Evolutionary conservation across 2,888 invertebrate genomes (phyloP), one percentile per base, ranked within the genome.

Genomic region (Xylota segnis): DNA sequence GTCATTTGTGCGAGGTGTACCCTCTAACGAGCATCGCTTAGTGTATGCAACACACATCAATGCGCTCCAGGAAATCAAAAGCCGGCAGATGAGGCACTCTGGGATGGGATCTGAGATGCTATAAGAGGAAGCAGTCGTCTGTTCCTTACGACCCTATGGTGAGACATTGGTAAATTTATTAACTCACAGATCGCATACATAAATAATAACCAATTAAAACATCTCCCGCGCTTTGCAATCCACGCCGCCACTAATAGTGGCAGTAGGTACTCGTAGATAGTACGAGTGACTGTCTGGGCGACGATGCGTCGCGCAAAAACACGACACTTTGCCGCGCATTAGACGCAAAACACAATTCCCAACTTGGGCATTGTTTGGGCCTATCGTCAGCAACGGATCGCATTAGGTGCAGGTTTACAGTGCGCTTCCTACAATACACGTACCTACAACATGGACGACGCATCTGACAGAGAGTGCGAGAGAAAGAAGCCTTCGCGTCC

Each of bases 171-270:
- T 43, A 75, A 76, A 70, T 70, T 74, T 74, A 78, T 74, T 68
- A 78, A 74, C 77, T 82, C 56, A 47, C 82, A 78, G 83, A 77
- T 77, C 77, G 72, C 83, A 70, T 87, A 83, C 83, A 78, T 78
- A 87, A 83, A 74, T 83, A 87, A 83, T 78, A 87, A 87, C 77
- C 87, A 87, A 87, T 87, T 87, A 87, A 87, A 83, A 78, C 87
- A 78, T 78, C 83, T 87, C 83, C 86, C 82, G 86, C 86, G 72
- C 86, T 58, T 81, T 59, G 40, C 66, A 71, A 61, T 71, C 56
- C 66, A 47, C 63, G 54, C 59, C 82, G 68, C 70, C 59, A 18
- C 74, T 66, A 61, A 77, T 68, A 54, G 74, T 59, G 75, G 29
- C 47, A 56, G 16, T 52, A 16, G 16, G 43, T n/a, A n/a, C n/a